Evolutionary conservation across 2,797 vertebrate species (phyloP).

Genomic region (Vipera ursinii): DNA sequence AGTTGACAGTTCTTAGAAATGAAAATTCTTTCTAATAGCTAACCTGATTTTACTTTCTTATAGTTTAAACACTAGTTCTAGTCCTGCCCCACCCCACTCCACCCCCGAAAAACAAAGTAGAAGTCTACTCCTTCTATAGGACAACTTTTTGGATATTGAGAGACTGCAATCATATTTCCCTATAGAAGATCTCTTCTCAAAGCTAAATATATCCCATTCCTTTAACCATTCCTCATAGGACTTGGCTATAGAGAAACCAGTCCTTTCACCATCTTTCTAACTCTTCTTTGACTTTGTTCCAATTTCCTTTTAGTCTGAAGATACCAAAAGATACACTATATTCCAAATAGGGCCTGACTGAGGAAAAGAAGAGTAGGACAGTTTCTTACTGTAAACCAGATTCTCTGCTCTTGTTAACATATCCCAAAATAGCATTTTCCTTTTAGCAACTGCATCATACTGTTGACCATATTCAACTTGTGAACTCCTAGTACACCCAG

Average conservation of each 20-base stretch:
- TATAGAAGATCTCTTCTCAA: neutral
- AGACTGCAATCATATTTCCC: neutral
- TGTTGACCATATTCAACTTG: neutral
- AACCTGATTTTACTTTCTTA: neutral
- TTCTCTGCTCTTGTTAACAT: neutral
- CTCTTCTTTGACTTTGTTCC: neutral
- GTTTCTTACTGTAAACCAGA: neutral
- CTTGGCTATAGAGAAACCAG: neutral
- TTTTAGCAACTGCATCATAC: constrained; percentile 6
- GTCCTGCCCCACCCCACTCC: neutral
- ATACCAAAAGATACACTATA: neutral
- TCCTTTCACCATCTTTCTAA: neutral
- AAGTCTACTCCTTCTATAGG: neutral
- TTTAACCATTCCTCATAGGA: neutral
- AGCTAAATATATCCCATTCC: neutral
- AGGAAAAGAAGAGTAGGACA: neutral
- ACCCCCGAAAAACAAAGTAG: neutral
- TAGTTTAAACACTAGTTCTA: neutral
- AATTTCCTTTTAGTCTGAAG: neutral
- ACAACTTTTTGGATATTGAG: neutral
- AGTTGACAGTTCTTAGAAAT: neutral
- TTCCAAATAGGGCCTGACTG: neutral
- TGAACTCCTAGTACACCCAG: neutral
- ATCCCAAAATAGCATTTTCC: neutral
- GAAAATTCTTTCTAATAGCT: neutral